Conservation (phyloP, 2,797 vertebrate genomes). For the Leuciscus waleckii region DNA sequence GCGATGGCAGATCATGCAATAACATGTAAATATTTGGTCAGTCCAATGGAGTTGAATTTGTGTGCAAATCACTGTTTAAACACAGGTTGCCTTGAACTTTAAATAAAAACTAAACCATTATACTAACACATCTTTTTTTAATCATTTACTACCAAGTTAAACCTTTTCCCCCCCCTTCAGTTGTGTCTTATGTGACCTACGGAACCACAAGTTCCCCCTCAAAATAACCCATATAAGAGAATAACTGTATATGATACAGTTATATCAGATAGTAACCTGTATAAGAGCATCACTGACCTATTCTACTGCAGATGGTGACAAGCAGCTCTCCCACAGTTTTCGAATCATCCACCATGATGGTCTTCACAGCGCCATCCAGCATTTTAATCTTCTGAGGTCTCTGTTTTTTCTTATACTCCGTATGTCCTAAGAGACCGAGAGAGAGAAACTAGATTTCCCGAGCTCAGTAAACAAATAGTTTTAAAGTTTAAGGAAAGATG, state of each 20-base stretch:
- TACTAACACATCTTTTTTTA: neutral
- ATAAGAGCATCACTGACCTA: constrained; percentile 26
- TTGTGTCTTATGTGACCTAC: no score
- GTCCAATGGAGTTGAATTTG: neutral
- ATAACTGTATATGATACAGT: neutral
- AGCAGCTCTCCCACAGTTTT: constrained; percentile 96
- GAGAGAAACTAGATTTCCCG: neutral
- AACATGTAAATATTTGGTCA: neutral
- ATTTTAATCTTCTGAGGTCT: constrained; percentile 97
- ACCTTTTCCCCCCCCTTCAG: neutral
- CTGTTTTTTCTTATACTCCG: constrained; percentile 97
- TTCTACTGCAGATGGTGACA: constrained; percentile 92
- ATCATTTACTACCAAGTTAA: neutral
- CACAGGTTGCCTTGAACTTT: neutral
- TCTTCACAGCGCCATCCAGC: constrained; percentile 95
- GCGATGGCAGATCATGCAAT: neutral
- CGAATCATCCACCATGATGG: constrained; percentile 98
- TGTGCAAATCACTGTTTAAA: neutral
- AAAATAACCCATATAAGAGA: neutral
- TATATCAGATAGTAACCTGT: neutral
- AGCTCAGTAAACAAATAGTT: neutral
- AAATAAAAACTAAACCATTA: neutral
- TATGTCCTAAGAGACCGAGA: constrained; percentile 81
- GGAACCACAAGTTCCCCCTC: neutral
- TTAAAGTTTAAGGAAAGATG: neutral